phyloP scores from a whole-genome alignment of 2,888 invertebrate species.

The Melieria omissa region DNA sequence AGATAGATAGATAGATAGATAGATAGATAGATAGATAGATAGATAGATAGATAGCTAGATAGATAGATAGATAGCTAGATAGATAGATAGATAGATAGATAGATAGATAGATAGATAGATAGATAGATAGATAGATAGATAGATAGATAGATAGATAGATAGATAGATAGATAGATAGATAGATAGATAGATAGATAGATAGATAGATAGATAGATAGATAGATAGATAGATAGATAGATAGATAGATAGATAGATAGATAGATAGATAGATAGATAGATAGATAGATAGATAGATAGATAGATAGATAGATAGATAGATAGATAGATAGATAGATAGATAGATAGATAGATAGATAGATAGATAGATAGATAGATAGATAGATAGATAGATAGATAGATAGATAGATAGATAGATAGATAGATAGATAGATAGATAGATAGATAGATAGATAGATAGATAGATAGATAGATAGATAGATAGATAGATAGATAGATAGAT shows the following conservation, averaged over 20 bases:
- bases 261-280: slow-evolving; percentile 1
- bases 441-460: neutral
- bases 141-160: slow-evolving; percentile 1
- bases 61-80: no score
- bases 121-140: slow-evolving; percentile 1
- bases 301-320: slow-evolving; percentile 1
- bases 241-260: slow-evolving; percentile 1
- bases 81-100: slow-evolving; percentile 1
- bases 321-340: slow-evolving; percentile 1
- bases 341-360: slow-evolving; percentile 1
- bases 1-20: slow-evolving; percentile 1
- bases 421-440: neutral
- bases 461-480: slow-evolving; percentile 1
- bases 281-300: slow-evolving; percentile 1
- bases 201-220: slow-evolving; percentile 1
- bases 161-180: neutral
- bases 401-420: slow-evolving; percentile 1
- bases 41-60: no score
- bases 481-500: slow-evolving; percentile 1
- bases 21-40: slow-evolving; percentile 1
- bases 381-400: slow-evolving; percentile 1
- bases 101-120: slow-evolving; percentile 1
- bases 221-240: slow-evolving; percentile 1
- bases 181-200: neutral
- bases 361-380: slow-evolving; percentile 1